A percentile compares a stretch with the other conserved stretches of the same genome.
These are phyloP conservation scores for Psilopsiagon aurifrons DNA, from an alignment of 2,113 vertebrate genomes.

Conservation along the genomic window DNA sequence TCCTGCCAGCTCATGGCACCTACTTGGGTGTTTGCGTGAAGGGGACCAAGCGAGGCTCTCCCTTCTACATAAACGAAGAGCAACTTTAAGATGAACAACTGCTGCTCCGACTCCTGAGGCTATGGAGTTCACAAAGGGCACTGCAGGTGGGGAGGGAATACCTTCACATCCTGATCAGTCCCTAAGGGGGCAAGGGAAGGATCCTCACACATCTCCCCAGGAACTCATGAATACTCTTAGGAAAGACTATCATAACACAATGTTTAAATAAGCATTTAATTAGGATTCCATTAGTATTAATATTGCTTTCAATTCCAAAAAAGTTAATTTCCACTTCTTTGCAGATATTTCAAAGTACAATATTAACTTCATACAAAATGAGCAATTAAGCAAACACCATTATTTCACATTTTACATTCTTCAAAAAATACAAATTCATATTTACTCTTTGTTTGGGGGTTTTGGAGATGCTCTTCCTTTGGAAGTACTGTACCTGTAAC, in stretches of 20 bases:
- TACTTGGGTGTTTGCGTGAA: neutral
- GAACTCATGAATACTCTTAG: neutral
- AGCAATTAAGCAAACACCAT: slow-evolving; percentile 91
- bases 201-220: accelerated
- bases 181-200: neutral
- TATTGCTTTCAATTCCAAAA: slow-evolving; percentile 98
- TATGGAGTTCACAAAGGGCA: neutral
- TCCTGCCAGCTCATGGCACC: neutral
- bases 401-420: slow-evolving; percentile 93
- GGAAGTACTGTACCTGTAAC: slow-evolving; percentile 90
- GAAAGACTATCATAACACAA: slow-evolving; percentile 68
- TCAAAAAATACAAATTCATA: slow-evolving; percentile 95
- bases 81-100: neutral
- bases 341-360: slow-evolving; percentile 87
- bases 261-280: slow-evolving; percentile 87
- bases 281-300: slow-evolving; percentile 92
- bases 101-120: neutral
- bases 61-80: neutral
- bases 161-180: neutral
- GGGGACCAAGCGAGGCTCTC: neutral
- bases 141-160: neutral
- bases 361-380: slow-evolving; percentile 96
- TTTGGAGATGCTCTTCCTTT: slow-evolving; percentile 89
- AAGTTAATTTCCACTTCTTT: slow-evolving; percentile 86
- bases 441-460: slow-evolving; percentile 83